Evolutionary conservation across 2,888 invertebrate species (phyloP), one percentile per base, ranked within the genome.

Genomic region (Hololepta plana): DNA sequence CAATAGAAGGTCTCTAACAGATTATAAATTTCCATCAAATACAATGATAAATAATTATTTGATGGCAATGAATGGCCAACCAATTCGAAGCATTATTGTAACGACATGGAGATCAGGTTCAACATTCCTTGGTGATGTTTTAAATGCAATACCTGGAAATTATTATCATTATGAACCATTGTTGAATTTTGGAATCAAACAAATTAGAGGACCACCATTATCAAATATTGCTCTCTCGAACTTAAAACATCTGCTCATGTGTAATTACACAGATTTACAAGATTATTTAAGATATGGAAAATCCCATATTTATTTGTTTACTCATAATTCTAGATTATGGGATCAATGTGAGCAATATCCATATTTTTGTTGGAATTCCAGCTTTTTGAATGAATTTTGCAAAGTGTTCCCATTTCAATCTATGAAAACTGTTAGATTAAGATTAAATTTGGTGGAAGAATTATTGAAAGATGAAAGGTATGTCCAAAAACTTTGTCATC

Each of bases 61-160:
- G 2, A 58, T 72, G 38, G 74, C 73, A 38, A 60, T 65, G 20
- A 68, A 67, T 20, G 84, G 84, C 8, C 61, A 57, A 30, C 85
- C 85, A 3, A 47, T 81, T 30, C 62, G 76, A 35, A 82, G 73
- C 49, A 52, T 87, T 23, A 72, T 88, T 36, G 57, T 85, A 32
- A 81, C 85, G n/a, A 82, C 82, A 8, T 88, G 87, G 84, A 64
- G 88, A 38, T 82, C 84, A 3, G 88, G 88, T 4, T 85, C 87
- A 11, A 87, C 87, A 16, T 88, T 88, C 50, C 61, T 88, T 26
- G 87, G 85, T 27, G 85, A 85, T 45, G 67, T 85, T 21, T 50
- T 87, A 23, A 81, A 81, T 49, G 65, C 82, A 13, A 68, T 84
- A 48, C 85, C 87, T 10, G 84, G 72, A 15, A 87, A 77, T 50